Conservation (phyloP, 1,140 invertebrate genomes). For the Drosophila navojoa region DNA sequence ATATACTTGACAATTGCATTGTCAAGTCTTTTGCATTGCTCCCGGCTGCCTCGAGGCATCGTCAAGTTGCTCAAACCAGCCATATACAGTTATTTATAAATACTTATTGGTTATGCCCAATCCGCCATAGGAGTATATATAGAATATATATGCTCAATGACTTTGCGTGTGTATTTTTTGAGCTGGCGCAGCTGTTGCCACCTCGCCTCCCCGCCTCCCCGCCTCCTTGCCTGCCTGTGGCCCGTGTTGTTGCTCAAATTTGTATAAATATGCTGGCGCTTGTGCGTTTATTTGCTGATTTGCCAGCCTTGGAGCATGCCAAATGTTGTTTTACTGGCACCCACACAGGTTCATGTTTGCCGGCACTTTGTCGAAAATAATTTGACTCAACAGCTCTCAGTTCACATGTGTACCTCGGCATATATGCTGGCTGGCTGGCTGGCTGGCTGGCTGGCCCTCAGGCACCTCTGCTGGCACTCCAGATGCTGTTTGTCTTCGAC, state of each 20-base stretch:
- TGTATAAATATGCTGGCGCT: constrained; percentile 59
- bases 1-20: not conserved
- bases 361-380: constrained; percentile 71
- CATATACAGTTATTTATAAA: constrained; percentile 16
- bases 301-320: constrained; percentile 69
- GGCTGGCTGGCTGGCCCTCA: constrained; percentile 20
- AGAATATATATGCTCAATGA: not conserved
- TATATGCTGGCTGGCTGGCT: constrained; percentile 15
- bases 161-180: constrained; percentile 30
- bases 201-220: too few species aligned
- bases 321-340: constrained; percentile 65
- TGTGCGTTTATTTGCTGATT: constrained; percentile 75
- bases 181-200: constrained; percentile 35
- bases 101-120: constrained; percentile 17
- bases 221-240: not conserved
- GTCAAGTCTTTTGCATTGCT: too few species aligned
- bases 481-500: constrained; percentile 68
- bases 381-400: constrained; percentile 58
- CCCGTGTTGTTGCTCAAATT: constrained; percentile 63
- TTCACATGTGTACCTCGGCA: constrained; percentile 20
- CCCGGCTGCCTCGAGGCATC: not conserved
- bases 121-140: constrained; percentile 3
- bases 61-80: constrained; percentile 3
- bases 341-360: constrained; percentile 31
- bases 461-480: constrained; percentile 41